These are phyloP conservation scores for Sardina pilchardus DNA, from an alignment of 2,113 vertebrate genomes.

Conservation along the genomic window DNA sequence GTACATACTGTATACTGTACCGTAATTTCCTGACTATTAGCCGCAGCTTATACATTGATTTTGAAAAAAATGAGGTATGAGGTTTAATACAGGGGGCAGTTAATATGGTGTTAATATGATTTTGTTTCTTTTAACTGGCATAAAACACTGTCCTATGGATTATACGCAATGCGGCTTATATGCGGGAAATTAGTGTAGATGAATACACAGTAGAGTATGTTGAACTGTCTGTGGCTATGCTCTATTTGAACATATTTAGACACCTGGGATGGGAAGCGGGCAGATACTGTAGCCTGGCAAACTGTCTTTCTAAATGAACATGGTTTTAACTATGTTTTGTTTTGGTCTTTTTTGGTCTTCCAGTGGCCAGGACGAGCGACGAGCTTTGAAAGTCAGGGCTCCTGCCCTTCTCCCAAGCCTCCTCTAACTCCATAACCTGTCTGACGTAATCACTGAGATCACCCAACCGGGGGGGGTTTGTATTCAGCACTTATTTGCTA, in stretches of 20 bases:
- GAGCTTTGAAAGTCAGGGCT: conserved; percentile 97
- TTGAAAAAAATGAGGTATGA: too few relatives aligned
- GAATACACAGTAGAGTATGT: not conserved
- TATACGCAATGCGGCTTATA: too few relatives aligned
- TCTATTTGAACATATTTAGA: not conserved
- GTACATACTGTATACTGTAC: too few relatives aligned
- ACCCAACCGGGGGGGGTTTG: not conserved
- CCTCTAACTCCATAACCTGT: conserved; percentile 76
- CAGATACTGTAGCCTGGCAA: not conserved
- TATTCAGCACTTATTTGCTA: not conserved
- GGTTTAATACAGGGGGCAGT: too few relatives aligned
- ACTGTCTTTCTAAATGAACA: not conserved
- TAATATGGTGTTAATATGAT: too few relatives aligned
- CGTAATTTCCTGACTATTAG: too few relatives aligned
- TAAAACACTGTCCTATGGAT: too few relatives aligned
- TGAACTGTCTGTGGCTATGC: not conserved
- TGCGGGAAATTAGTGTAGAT: too few relatives aligned
- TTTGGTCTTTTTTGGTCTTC: conserved; percentile 55
- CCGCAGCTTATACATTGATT: too few relatives aligned
- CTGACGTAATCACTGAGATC: not conserved
- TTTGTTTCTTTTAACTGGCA: too few relatives aligned
- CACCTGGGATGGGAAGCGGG: not conserved
- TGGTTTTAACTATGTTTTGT: not conserved
- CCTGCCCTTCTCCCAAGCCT: conserved; percentile 92
- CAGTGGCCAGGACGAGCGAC: conserved; percentile 91